These are phyloP conservation scores for Carassius auratus DNA, from an alignment of 2,113 vertebrate species.

Conservation along the genomic window DNA sequence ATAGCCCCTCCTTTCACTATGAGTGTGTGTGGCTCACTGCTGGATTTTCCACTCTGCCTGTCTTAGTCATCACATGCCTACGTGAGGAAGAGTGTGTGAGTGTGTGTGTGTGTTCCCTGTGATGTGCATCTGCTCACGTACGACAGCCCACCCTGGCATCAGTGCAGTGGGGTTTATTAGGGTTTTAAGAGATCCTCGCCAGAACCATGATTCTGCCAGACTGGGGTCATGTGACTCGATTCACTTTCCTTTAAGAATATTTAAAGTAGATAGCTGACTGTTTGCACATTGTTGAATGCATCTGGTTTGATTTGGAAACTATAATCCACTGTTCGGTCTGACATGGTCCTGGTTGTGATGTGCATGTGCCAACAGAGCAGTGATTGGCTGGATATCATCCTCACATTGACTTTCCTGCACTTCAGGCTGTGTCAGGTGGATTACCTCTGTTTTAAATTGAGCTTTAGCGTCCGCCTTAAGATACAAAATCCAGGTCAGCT, in stretches of 20 bases:
- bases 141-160: conserved; percentile 32
- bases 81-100: not conserved
- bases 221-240: not conserved
- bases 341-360: not conserved
- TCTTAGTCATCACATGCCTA: conserved; percentile 5
- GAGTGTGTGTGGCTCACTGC: not conserved
- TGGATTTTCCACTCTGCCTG: conserved; percentile 62
- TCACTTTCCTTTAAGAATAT: not conserved
- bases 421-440: not conserved
- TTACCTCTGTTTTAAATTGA: not conserved
- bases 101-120: not conserved
- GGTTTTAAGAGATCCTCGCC: not conserved
- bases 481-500: conserved; percentile 4
- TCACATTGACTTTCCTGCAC: not conserved
- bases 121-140: conserved; percentile 74
- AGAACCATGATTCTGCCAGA: not conserved
- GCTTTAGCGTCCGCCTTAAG: not conserved
- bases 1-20: not conserved
- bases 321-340: not conserved
- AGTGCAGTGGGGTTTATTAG: not conserved
- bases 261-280: not conserved
- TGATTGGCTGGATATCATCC: not conserved
- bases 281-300: not conserved
- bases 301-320: not conserved
- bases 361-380: not conserved